Percentiles rank a stretch among this genome's conserved stretches.
These are phyloP conservation scores for Nephrotoma appendiculata DNA, from an alignment of 2,888 invertebrate genomes.

Conservation along the genomic window DNA sequence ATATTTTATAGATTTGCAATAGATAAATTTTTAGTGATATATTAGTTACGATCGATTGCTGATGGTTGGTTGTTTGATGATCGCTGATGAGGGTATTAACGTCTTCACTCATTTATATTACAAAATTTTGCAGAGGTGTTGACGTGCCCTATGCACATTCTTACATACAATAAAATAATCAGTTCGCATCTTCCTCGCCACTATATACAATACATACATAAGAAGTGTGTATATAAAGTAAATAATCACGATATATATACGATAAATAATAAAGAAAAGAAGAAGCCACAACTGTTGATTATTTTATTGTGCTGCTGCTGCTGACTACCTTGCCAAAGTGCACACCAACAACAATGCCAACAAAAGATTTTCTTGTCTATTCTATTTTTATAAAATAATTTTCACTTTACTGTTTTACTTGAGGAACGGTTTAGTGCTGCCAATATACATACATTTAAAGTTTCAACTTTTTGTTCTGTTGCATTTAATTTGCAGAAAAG, in stretches of 20 bases:
- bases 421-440: not conserved
- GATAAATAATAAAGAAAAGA: not conserved
- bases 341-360: not conserved
- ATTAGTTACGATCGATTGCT: not conserved
- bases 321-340: not conserved
- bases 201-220: not conserved
- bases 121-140: not conserved
- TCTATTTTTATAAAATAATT: not conserved
- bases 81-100: not conserved
- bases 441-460: not conserved
- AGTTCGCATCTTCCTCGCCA: not conserved
- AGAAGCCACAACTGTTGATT: not conserved
- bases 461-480: not conserved
- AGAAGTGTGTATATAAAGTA: not conserved
- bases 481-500: not conserved
- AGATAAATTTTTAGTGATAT: not conserved
- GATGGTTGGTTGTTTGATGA: not conserved
- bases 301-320: not conserved
- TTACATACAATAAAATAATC: not conserved
- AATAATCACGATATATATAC: not conserved
- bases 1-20: not conserved
- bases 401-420: not conserved
- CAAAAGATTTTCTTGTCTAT: not conserved
- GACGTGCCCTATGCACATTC: not conserved
- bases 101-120: not conserved